Evolutionary conservation across 2,113 vertebrate species (phyloP), one percentile per base, ranked within the genome.

Genomic region (Picathartes gymnocephalus): DNA sequence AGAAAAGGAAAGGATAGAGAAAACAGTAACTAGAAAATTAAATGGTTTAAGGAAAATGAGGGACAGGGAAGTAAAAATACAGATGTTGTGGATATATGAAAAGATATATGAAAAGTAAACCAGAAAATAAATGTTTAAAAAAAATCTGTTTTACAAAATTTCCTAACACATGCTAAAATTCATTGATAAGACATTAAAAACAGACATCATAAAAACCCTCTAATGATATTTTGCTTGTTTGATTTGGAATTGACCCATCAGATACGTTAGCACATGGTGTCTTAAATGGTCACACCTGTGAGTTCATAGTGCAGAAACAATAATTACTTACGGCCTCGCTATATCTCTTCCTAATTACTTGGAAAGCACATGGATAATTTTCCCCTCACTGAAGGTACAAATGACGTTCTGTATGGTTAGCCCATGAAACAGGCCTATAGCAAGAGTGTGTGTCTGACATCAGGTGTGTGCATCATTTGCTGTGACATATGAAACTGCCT

Each of bases 31-130:
- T 54, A 74, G 60, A 42, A 91, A 78, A 66, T 77, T 1, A 62
- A 78, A 35, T 35, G 21, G 30, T 66, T 70, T 94, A 66, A 23
- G 18, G 51, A 68, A 61, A 64, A 57, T 7, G 8, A 42, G n/a
- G 11, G 11, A 8, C 9, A 21, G 39, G 24, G 57, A 77, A 16
- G 30, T 74, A 57, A 74, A 81, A 91, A 84, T 53, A 31, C 4
- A 69, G 30, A 50, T 54, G 12, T n/a, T 76, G 25, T 79, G 42
- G 35, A 24, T 35, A 24, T 35, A n/a, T n/a, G n/a, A n/a, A n/a
- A n/a, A n/a, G n/a, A n/a, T n/a, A 7, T 30, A 11, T 65, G 44
- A 54, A 1, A 0, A n/a, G n/a, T 13, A 58, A 81, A 57, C 3
- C 12, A 70, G 56, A 66, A 84, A 78, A 50, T 0, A 80, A 12